phyloP scores from a whole-genome alignment of 2,888 invertebrate genomes.

The Limenitis arthemis region DNA sequence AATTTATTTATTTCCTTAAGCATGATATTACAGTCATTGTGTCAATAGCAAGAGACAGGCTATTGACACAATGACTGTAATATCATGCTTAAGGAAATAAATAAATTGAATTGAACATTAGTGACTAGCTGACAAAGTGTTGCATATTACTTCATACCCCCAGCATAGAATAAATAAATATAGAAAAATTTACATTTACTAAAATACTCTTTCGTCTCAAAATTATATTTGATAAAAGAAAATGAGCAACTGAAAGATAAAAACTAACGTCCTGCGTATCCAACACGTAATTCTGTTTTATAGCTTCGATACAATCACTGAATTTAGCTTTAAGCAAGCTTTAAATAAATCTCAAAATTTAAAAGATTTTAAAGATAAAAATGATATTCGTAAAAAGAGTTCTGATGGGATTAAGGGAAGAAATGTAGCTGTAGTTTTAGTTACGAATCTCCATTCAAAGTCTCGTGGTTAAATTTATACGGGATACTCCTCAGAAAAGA shows the following conservation, averaged over 20 bases:
- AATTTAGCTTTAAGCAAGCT: slow-evolving; percentile 31
- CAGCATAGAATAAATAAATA: slow-evolving; percentile 26
- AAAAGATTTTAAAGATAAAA: slow-evolving; percentile 63
- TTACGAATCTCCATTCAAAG: slow-evolving; percentile 31
- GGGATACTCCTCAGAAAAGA: slow-evolving; percentile 30
- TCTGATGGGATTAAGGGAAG: slow-evolving; percentile 22
- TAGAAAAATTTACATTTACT: slow-evolving; percentile 69
- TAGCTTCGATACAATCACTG: slow-evolving; percentile 24
- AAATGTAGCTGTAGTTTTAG: slow-evolving; percentile 23
- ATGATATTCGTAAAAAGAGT: slow-evolving; percentile 27
- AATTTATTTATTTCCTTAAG: no score
- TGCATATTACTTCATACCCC: slow-evolving; percentile 34
- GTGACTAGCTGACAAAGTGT: slow-evolving; percentile 44
- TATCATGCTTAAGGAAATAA: no score
- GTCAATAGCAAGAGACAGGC: no score
- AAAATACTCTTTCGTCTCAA: slow-evolving; percentile 26
- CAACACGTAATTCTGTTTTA: slow-evolving; percentile 27
- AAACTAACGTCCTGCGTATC: slow-evolving; percentile 34
- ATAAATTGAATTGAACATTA: no score
- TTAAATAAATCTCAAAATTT: slow-evolving; percentile 27
- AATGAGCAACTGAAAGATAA: slow-evolving; percentile 30
- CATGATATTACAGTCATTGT: no score
- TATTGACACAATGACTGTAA: slow-evolving; percentile 47
- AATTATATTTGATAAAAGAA: slow-evolving; percentile 29
- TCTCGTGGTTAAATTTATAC: slow-evolving; percentile 48